Percentiles rank a stretch among this genome's conserved stretches.
phyloP scores from a whole-genome alignment of 2,113 vertebrate species.

The Prinia subflava region DNA sequence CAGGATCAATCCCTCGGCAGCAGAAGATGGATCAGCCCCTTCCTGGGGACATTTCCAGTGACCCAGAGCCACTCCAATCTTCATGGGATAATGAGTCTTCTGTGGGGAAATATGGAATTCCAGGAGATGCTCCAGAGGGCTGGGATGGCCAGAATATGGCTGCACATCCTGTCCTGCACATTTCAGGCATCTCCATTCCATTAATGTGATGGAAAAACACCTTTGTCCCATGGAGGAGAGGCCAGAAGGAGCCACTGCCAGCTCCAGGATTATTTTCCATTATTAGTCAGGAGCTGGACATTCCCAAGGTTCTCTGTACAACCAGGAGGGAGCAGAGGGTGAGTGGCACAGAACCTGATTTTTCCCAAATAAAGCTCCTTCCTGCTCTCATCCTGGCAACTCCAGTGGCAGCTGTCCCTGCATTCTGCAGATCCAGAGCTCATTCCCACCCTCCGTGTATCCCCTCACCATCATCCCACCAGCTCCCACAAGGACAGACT shows the following conservation, averaged over 20 bases:
- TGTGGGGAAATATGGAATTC: not conserved
- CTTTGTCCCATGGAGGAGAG: not conserved
- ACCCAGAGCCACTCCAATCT: not conserved
- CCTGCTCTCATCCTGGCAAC: not conserved
- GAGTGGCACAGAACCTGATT: not conserved
- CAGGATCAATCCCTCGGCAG: not conserved
- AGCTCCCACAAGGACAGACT: not conserved
- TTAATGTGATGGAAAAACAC: not conserved
- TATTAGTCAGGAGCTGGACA: not conserved
- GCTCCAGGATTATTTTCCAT: not conserved
- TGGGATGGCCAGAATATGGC: not conserved
- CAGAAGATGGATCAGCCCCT: not conserved
- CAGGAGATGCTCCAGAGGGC: not conserved
- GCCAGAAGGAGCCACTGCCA: fast-evolving
- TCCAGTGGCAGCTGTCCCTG: not conserved
- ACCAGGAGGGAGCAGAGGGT: not conserved
- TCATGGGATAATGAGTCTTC: not conserved
- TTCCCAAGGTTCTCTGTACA: not conserved
- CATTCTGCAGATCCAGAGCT: fast-evolving
- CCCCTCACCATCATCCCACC: fast-evolving
- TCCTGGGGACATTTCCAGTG: not conserved
- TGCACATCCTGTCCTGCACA: not conserved
- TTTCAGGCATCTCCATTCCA: not conserved
- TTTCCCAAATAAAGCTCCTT: not conserved
- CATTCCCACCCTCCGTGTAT: not conserved